Percentiles rank a stretch among this genome's conserved stretches.
phyloP scores from a whole-genome alignment of 2,888 invertebrate genomes.

The Epinotia bilunana region DNA sequence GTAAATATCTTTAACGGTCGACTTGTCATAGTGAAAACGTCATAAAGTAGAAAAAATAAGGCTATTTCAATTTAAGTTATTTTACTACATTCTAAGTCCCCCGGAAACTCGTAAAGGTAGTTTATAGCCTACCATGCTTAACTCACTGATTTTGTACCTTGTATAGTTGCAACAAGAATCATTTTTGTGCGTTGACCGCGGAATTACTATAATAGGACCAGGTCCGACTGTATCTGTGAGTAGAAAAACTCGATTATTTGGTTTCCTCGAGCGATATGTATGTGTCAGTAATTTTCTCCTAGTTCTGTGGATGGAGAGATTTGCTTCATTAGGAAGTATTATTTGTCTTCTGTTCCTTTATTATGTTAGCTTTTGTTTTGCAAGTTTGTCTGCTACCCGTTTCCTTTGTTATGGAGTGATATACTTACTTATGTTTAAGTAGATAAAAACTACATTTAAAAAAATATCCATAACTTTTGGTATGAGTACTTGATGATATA shows the following conservation, averaged over 20 bases:
- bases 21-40: conserved; percentile 50
- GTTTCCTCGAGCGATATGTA: conserved; percentile 18
- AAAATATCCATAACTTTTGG: too few species aligned
- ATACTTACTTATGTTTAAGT: background rate
- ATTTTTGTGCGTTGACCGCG: background rate
- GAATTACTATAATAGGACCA: conserved; percentile 17
- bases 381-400: background rate
- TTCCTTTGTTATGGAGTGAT: background rate
- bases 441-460: too few species aligned
- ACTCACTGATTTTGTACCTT: conserved; percentile 22
- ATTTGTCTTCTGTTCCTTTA: conserved; percentile 5
- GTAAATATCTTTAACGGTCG: conserved; percentile 40
- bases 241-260: conserved; percentile 33
- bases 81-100: conserved; percentile 62
- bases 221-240: conserved; percentile 13
- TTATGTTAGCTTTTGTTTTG: conserved; percentile 14
- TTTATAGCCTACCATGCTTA: conserved; percentile 47
- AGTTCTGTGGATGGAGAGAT: conserved; percentile 4
- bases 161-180: background rate
- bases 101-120: conserved; percentile 55
- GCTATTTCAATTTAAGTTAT: conserved; percentile 69
- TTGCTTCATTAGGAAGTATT: conserved; percentile 22
- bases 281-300: conserved; percentile 32
- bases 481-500: too few species aligned
- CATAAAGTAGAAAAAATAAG: conserved; percentile 48